Evolutionary conservation across 2,888 invertebrate species (phyloP), one percentile per base, ranked within the genome.

Genomic region (Darwinula stevensoni): DNA sequence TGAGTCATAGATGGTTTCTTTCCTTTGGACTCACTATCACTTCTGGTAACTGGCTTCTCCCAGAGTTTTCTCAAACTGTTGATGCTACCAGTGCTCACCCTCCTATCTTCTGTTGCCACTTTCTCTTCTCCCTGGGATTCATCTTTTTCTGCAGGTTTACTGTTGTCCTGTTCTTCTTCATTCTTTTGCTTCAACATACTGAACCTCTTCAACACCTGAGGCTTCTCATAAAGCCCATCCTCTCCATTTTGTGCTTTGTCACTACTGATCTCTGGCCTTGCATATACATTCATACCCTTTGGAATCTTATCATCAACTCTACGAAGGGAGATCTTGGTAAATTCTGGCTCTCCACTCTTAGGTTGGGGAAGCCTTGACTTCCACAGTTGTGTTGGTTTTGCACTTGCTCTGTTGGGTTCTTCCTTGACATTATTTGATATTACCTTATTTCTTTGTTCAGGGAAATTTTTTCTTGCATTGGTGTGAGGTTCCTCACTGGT

Each of bases 31-130:
- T n/a, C n/a, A n/a, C n/a, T n/a, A n/a, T n/a, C n/a, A n/a, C n/a
- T n/a, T n/a, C n/a, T n/a, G n/a, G n/a, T n/a, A n/a, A n/a, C n/a
- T n/a, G n/a, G n/a, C n/a, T n/a, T 6, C 22, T 84, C 84, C 84
- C 84, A 84, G 38, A 84, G 56, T 51, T 76, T 76, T 50, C 82
- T 82, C 44, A 84, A 58, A 51, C 76, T 82, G 49, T 70, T 78
- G 45, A 84, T 84, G 54, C 78, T 78, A 37, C 82, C 82, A 31
- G 80, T 80, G 51, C 80, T 80, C 40, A 75, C 69, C 11, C 82
- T 61, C 49, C 80, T 82, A 47, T 76, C 75, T 32, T 76, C 74
- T 12, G 63, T 65, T 31, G 71, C 72, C 5, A 61, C 65, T 17
- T 49, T 45, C 41, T 51, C 51, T 14, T 42, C 15, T 52, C 4